phyloP scores from a whole-genome alignment of 2,888 invertebrate species.

The Rotaria macrura region DNA sequence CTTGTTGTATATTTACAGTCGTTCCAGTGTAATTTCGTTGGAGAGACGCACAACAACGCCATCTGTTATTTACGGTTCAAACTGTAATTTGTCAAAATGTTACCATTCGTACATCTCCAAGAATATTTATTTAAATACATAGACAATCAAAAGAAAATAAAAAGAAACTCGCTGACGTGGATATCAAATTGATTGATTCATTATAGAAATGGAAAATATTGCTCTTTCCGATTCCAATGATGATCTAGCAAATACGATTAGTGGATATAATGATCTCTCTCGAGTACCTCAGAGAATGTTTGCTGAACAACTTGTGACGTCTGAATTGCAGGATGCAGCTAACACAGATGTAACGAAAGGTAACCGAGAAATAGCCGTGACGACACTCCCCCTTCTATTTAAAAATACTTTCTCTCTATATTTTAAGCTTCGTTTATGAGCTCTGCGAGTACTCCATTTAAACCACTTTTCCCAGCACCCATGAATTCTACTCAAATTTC shows the following conservation, averaged over 20 bases:
- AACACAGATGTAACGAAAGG: background rate
- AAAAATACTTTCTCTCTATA: background rate
- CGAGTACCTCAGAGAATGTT: background rate
- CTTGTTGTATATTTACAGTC: too few species aligned
- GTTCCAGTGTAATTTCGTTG: background rate
- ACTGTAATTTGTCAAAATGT: background rate
- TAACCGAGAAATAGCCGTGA: too few species aligned
- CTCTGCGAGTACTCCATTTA: background rate
- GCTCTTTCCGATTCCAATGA: background rate
- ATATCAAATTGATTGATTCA: background rate
- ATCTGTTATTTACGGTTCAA: background rate
- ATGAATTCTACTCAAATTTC: background rate
- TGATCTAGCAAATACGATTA: background rate
- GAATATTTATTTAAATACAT: background rate
- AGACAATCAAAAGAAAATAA: too few species aligned
- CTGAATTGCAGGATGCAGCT: background rate
- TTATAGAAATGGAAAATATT: background rate
- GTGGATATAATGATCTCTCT: background rate
- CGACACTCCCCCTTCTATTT: background rate
- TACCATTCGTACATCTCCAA: background rate
- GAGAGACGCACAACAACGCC: background rate
- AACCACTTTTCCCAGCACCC: background rate
- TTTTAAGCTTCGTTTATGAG: background rate
- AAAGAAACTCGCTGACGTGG: background rate
- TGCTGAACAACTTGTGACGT: background rate